These are phyloP conservation scores for Drosophila repletoides DNA, from an alignment of 1,140 invertebrate genomes.

Conservation along the genomic window DNA sequence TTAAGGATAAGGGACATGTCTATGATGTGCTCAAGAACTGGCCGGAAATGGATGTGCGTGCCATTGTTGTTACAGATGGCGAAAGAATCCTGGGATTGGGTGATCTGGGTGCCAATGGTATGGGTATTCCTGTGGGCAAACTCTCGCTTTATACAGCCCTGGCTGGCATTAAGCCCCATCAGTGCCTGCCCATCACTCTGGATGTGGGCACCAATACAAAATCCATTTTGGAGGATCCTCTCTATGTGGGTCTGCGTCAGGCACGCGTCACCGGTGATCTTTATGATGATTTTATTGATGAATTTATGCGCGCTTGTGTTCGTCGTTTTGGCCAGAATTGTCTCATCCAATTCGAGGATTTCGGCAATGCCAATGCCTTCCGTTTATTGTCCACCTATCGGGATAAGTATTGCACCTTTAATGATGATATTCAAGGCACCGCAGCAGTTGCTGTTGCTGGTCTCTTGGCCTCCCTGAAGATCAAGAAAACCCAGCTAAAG, in stretches of 20 bases:
- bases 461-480: conserved; percentile 90
- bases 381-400: conserved; percentile 94
- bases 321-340: conserved; percentile 92
- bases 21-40: conserved; percentile 88
- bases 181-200: conserved; percentile 95
- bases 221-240: conserved; percentile 92
- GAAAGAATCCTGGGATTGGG: conserved; percentile 97
- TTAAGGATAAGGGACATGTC: conserved; percentile 96
- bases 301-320: conserved; percentile 98
- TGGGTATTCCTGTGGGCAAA: conserved; percentile 99
- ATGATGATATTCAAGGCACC: conserved; percentile 99
- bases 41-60: conserved; percentile 89
- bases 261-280: conserved; percentile 90
- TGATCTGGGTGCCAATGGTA: conserved; percentile 96
- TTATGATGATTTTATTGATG: conserved; percentile 98
- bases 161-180: conserved; percentile 95
- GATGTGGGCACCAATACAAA: conserved; percentile 97
- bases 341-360: conserved; percentile 97
- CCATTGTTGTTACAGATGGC: conserved; percentile 97
- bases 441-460: conserved; percentile 96
- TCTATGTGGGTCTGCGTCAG: conserved; percentile 97
- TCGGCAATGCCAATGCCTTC: conserved; percentile 97
- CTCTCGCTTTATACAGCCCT: conserved; percentile 96
- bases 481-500: conserved; percentile 91
- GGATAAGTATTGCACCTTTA: conserved; percentile 95